These are phyloP conservation scores for Albula goreensis DNA, from an alignment of 2,113 vertebrate genomes.

Conservation along the genomic window DNA sequence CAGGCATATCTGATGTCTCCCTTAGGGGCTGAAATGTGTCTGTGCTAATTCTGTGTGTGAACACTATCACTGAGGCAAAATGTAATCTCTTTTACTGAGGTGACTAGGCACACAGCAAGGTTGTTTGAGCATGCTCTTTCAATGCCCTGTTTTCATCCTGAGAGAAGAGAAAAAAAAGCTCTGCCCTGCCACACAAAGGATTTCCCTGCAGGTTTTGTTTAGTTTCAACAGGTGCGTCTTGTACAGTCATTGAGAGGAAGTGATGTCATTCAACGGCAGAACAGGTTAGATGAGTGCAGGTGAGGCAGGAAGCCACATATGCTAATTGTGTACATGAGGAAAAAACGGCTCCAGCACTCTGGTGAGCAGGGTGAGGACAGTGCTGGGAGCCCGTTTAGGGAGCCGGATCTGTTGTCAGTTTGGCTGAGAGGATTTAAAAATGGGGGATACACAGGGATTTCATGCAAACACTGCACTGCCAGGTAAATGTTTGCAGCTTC, in stretches of 20 bases:
- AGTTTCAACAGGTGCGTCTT: slow-evolving; percentile 46
- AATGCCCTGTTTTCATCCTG: background rate
- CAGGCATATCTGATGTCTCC: background rate
- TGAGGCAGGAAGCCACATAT: slow-evolving; percentile 71
- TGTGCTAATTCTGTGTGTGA: background rate
- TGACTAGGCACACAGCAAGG: background rate
- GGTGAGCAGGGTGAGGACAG: slow-evolving; percentile 55
- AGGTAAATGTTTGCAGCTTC: slow-evolving; percentile 68
- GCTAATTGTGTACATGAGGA: slow-evolving; percentile 70
- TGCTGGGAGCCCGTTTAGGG: slow-evolving; percentile 65
- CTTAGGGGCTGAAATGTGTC: background rate
- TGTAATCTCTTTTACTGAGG: background rate
- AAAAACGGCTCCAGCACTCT: slow-evolving; percentile 72
- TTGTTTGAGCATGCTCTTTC: background rate
- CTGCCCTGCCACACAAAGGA: background rate
- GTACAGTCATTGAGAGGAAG: slow-evolving; percentile 57
- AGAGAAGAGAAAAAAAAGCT: background rate
- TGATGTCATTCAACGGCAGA: slow-evolving; percentile 79
- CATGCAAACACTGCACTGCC: slow-evolving; percentile 53
- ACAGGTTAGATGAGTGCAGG: slow-evolving; percentile 89
- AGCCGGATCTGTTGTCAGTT: slow-evolving; percentile 40
- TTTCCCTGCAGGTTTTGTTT: slow-evolving; percentile 36
- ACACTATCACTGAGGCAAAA: background rate
- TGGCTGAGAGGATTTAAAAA: slow-evolving; percentile 48
- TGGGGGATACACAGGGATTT: slow-evolving; percentile 69